phyloP scores from a whole-genome alignment of 2,797 vertebrate species.

The Luscinia megarhynchos region DNA sequence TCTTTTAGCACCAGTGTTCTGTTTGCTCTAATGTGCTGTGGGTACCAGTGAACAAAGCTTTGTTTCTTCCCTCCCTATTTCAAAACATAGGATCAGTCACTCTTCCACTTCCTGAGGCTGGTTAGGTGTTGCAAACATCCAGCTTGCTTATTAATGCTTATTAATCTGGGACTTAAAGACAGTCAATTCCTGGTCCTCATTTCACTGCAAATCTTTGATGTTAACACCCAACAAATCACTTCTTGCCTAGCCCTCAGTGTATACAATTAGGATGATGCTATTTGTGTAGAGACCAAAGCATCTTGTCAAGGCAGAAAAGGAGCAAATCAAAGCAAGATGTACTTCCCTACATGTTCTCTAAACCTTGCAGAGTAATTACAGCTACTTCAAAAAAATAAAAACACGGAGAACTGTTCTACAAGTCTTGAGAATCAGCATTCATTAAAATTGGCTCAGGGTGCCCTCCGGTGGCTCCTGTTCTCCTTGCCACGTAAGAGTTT shows the following conservation, averaged over 20 bases:
- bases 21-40: neutral
- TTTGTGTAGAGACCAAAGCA: neutral
- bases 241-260: neutral
- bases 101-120: neutral
- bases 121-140: neutral
- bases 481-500: neutral
- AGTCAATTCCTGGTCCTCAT: neutral
- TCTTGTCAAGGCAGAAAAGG: neutral
- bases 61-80: neutral
- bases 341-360: neutral
- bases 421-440: neutral
- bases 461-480: neutral
- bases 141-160: neutral
- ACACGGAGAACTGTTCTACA: rapidly evolving
- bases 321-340: neutral
- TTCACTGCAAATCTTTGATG: neutral
- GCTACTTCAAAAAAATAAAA: neutral
- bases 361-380: neutral
- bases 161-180: neutral
- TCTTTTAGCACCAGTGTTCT: neutral
- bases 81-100: neutral
- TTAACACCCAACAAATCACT: neutral
- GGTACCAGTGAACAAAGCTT: neutral
- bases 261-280: neutral
- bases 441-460: neutral